Conservation (phyloP, 2,113 vertebrate genomes). For the Grus americana region DNA sequence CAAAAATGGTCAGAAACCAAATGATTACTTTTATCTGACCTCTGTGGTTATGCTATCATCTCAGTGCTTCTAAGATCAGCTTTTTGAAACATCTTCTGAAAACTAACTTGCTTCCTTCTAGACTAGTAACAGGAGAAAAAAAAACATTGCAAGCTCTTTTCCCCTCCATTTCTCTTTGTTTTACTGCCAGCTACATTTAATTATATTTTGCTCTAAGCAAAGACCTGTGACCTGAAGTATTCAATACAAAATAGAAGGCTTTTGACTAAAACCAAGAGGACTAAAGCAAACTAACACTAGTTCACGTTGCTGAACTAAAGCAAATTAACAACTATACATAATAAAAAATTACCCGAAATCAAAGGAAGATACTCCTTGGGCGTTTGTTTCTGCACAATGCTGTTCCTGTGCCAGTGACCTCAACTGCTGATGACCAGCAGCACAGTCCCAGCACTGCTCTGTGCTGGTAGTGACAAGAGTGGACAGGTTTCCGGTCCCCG, state of each 20-base stretch:
- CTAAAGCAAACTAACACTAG: neutral
- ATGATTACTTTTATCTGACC: neutral
- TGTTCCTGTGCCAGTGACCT: neutral
- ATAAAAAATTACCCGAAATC: neutral
- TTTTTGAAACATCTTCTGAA: neutral
- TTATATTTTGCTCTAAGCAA: neutral
- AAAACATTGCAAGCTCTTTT: neutral
- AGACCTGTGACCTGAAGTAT: neutral
- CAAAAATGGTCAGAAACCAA: neutral
- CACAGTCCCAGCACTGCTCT: neutral
- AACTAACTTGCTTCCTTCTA: neutral
- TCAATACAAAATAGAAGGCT: neutral
- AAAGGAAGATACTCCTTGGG: neutral
- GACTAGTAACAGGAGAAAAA: neutral
- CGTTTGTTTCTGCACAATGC: neutral
- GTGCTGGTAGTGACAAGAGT: neutral
- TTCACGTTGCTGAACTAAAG: neutral
- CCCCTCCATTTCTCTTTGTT: neutral
- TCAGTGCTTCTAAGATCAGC: neutral
- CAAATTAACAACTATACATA: neutral
- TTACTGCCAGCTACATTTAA: neutral
- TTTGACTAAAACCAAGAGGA: neutral
- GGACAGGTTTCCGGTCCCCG: rapidly evolving
- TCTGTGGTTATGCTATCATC: neutral
- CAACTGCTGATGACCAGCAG: neutral